phyloP scores from a whole-genome alignment of 1,140 invertebrate genomes.

The Drosophila burlai region DNA sequence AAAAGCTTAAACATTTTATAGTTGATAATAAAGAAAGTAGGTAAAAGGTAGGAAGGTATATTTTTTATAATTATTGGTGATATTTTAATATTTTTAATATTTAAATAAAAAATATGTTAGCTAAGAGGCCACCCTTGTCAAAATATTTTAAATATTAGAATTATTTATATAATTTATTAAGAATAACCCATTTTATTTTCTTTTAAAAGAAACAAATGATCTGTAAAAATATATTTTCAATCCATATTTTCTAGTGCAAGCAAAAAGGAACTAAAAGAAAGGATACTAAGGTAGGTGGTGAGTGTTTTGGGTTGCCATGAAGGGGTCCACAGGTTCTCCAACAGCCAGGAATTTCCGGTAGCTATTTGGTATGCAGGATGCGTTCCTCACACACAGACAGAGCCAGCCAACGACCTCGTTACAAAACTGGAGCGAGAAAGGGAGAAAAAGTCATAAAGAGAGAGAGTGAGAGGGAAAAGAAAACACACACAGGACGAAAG shows the following conservation, averaged over 20 bases:
- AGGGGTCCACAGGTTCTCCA: conserved; percentile 18
- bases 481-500: conserved; percentile 15
- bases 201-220: not conserved
- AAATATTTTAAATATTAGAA: too few relatives aligned
- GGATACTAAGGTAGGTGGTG: not conserved
- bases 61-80: too few relatives aligned
- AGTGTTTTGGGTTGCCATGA: conserved; percentile 2
- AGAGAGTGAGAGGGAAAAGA: not conserved
- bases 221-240: not conserved
- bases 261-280: not conserved
- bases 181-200: not conserved
- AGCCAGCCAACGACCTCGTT: conserved; percentile 75
- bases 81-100: not conserved
- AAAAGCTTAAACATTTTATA: not conserved
- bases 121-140: too few relatives aligned
- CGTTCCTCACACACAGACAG: conserved; percentile 57
- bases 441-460: conserved; percentile 7
- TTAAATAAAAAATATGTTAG: too few relatives aligned
- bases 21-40: not conserved
- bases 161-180: not conserved
- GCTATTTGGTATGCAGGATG: conserved; percentile 76
- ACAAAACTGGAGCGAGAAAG: conserved; percentile 67
- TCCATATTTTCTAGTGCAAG: not conserved
- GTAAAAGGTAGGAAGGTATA: too few relatives aligned
- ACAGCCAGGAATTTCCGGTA: conserved; percentile 61